These are phyloP conservation scores for Fratercula arctica DNA, from an alignment of 2,797 vertebrate species.

Conservation along the genomic window DNA sequence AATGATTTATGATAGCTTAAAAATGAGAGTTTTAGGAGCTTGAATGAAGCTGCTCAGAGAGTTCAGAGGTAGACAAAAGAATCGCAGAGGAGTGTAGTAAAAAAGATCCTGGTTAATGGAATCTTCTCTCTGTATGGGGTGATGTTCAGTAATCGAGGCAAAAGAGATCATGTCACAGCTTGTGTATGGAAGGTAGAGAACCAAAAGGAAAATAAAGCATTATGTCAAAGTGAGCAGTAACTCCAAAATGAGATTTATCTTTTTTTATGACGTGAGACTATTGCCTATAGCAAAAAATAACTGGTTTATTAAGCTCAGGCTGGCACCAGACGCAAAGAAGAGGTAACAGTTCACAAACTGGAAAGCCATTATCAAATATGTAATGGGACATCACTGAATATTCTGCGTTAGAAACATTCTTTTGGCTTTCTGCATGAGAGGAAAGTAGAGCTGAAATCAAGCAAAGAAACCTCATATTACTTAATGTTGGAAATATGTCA, in stretches of 20 bases:
- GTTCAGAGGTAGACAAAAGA: neutral
- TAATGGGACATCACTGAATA: neutral
- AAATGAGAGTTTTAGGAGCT: neutral
- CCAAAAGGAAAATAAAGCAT: neutral
- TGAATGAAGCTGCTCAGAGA: neutral
- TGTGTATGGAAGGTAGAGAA: neutral
- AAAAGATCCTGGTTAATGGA: neutral
- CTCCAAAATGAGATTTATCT: conserved; percentile 13
- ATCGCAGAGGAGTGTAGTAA: neutral
- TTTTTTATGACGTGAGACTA: neutral
- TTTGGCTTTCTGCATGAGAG: neutral
- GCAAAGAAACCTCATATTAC: neutral
- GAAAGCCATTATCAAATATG: neutral
- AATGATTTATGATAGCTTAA: neutral
- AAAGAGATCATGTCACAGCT: neutral
- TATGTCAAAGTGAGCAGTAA: neutral
- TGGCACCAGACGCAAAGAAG: neutral
- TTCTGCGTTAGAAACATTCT: neutral
- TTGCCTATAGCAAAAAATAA: conserved; percentile 9
- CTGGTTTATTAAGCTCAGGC: conserved; percentile 2
- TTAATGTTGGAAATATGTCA: neutral
- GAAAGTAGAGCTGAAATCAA: neutral
- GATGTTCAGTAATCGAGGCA: neutral
- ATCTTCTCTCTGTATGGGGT: neutral
- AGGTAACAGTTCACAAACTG: neutral